A percentile compares a stretch with the other conserved stretches of the same genome.
These are phyloP conservation scores for Discoglossus pictus DNA, from an alignment of 2,797 vertebrate species.

Conservation along the genomic window DNA sequence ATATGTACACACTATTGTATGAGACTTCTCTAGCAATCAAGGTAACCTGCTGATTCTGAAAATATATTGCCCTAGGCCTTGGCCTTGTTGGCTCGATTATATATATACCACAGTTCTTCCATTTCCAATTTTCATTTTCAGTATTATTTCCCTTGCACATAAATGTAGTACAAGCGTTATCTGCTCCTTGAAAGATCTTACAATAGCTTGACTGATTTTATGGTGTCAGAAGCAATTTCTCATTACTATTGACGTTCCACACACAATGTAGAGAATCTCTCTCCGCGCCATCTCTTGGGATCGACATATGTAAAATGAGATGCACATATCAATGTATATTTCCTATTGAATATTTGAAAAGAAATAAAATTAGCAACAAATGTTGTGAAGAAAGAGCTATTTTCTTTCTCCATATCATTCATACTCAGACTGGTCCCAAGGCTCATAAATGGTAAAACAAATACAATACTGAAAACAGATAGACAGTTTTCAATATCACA, in stretches of 20 bases:
- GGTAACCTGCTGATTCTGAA: too few species aligned
- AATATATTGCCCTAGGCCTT: too few species aligned
- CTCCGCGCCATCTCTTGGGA: neutral
- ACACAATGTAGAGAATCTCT: too few species aligned
- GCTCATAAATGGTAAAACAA: constrained; percentile 7
- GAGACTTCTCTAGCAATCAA: too few species aligned
- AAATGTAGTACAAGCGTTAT: too few species aligned
- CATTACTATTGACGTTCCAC: too few species aligned
- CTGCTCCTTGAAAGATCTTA: constrained; percentile 7
- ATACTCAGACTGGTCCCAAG: neutral
- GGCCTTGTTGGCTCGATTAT: too few species aligned
- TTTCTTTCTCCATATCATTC: neutral
- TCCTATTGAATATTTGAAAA: constrained; percentile 1
- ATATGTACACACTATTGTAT: too few species aligned
- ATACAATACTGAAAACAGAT: constrained; percentile 4
- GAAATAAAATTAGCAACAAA: constrained; percentile 3
- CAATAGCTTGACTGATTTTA: neutral
- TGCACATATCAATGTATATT: constrained; percentile 11
- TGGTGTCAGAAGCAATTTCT: neutral
- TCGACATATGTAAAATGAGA: constrained; percentile 8
- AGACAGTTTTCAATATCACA: constrained; percentile 12
- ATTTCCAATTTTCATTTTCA: too few species aligned
- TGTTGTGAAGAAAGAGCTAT: neutral
- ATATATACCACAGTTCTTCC: too few species aligned
- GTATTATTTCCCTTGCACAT: too few species aligned